phyloP scores from a whole-genome alignment of 92 coral and sea anemone genomes.

The Porites cylindrica region DNA sequence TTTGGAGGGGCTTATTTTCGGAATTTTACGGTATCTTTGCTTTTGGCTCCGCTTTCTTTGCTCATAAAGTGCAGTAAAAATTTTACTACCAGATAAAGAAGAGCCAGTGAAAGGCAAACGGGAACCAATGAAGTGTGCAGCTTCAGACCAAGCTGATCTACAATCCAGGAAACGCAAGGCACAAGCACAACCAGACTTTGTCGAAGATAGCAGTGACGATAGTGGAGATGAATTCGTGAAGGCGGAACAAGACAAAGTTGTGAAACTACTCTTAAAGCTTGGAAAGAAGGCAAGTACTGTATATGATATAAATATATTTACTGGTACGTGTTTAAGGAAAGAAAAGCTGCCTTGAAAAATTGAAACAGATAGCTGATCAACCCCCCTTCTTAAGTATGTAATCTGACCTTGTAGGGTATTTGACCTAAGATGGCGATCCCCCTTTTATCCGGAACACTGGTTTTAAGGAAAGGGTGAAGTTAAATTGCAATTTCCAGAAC shows the following conservation, averaged over 20 bases:
- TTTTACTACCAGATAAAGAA: conserved; percentile 22
- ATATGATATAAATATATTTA: neutral
- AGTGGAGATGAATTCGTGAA: neutral
- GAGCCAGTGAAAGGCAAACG: conserved; percentile 21
- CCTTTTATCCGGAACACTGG: no score
- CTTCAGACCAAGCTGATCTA: neutral
- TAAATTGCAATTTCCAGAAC: no score
- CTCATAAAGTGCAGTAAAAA: neutral
- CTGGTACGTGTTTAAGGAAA: neutral
- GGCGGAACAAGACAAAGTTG: conserved; percentile 6
- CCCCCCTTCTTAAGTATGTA: neutral
- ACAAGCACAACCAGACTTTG: neutral
- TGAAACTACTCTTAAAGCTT: neutral
- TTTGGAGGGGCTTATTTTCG: no score
- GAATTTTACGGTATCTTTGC: neutral
- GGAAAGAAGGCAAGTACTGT: conserved; percentile 11
- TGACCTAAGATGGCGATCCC: no score
- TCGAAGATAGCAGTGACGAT: neutral
- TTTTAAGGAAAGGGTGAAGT: no score
- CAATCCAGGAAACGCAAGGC: neutral
- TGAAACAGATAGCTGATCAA: neutral
- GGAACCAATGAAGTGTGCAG: conserved; percentile 18
- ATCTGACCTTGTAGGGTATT: no score
- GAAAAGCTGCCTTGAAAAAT: neutral
- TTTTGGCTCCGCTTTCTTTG: neutral